phyloP scores from a whole-genome alignment of 2,113 vertebrate species.

The Bubo blakistoni region DNA sequence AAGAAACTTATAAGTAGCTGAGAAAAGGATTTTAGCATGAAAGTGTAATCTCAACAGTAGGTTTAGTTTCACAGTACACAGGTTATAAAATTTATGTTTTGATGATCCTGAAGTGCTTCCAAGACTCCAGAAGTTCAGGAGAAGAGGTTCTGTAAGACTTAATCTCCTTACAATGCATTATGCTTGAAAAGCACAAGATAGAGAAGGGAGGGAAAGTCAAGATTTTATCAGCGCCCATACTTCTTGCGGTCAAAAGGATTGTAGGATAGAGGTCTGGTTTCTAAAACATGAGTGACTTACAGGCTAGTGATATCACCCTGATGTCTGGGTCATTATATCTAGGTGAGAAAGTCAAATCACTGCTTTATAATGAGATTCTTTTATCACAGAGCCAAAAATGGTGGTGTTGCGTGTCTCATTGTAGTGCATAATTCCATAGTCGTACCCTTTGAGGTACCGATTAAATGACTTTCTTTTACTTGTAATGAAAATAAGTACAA shows the following conservation, averaged over 20 bases:
- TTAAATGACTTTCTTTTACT: background rate
- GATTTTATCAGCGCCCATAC: background rate
- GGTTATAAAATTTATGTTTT: background rate
- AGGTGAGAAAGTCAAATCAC: background rate
- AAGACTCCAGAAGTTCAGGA: background rate
- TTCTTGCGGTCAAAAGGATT: background rate
- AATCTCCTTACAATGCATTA: background rate
- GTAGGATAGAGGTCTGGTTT: background rate
- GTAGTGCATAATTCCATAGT: background rate
- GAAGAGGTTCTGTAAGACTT: background rate
- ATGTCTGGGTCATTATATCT: background rate
- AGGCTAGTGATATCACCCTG: background rate
- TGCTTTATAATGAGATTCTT: background rate
- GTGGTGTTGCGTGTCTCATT: accelerated
- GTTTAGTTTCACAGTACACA: background rate
- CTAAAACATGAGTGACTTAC: background rate
- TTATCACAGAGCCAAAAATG: background rate
- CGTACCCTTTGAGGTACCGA: accelerated
- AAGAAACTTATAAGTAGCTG: background rate
- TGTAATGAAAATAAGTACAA: background rate
- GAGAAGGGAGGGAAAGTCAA: background rate
- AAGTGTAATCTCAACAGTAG: conserved; percentile 11
- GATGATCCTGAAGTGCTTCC: background rate
- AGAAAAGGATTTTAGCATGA: conserved; percentile 12
- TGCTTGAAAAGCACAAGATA: background rate